A percentile compares a stretch with the other conserved stretches of the same genome.
phyloP scores from a whole-genome alignment of 2,797 vertebrate species.

The Kryptolebias ocellatus region DNA sequence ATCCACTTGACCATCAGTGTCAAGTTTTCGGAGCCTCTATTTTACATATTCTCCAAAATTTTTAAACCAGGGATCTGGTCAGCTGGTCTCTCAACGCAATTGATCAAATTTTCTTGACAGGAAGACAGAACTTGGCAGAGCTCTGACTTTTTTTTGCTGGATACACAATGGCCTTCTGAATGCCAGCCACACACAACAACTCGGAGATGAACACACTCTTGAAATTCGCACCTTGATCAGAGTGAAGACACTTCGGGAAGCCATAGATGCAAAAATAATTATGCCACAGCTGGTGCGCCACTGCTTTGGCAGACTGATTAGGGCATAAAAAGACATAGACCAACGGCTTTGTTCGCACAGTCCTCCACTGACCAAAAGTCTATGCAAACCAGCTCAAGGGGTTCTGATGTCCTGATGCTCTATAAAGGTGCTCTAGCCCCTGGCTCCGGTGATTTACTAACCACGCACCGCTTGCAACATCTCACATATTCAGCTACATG shows the following conservation, averaged over 20 bases:
- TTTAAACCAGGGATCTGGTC: too few relatives aligned
- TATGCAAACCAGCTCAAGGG: neutral
- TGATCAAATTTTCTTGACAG: neutral
- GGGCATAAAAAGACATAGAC: neutral
- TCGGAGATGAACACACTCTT: neutral
- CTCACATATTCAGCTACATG: neutral
- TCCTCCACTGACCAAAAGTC: neutral
- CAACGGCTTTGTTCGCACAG: neutral
- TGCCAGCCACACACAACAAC: neutral
- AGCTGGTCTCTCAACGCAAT: neutral
- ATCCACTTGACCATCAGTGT: too few relatives aligned
- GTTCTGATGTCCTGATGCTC: neutral
- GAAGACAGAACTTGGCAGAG: too few relatives aligned
- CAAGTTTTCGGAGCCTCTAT: too few relatives aligned
- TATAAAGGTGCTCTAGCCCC: neutral
- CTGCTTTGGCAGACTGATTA: neutral
- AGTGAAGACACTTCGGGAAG: neutral
- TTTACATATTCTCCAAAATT: too few relatives aligned
- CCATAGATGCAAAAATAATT: neutral
- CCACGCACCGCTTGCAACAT: neutral
- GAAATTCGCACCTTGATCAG: neutral
- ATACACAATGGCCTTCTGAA: neutral
- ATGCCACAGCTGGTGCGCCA: neutral
- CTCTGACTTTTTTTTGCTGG: too few relatives aligned
- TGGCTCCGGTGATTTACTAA: neutral